These are phyloP conservation scores for Hoplodrina ambigua DNA, from an alignment of 2,888 invertebrate species.

Conservation along the genomic window DNA sequence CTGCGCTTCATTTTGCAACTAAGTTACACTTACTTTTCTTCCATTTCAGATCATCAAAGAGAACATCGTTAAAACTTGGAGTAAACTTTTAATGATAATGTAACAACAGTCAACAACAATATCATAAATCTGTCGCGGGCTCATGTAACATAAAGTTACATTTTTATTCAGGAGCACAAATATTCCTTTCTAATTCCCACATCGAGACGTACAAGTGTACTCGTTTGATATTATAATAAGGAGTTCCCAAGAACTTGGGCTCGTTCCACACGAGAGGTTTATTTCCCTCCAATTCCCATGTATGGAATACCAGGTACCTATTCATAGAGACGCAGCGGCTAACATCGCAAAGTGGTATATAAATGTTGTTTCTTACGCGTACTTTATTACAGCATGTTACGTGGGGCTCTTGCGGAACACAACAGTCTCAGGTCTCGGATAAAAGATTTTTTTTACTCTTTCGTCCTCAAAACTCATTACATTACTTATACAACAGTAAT, in stretches of 20 bases:
- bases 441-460: conserved; percentile 14
- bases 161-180: conserved; percentile 8
- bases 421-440: conserved; percentile 15
- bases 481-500: conserved; percentile 44
- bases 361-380: not conserved
- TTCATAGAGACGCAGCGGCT: conserved; percentile 30
- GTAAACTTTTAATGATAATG: conserved; percentile 36
- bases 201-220: conserved; percentile 19
- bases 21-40: conserved; percentile 16
- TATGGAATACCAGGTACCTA: conserved; percentile 19
- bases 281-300: conserved; percentile 7
- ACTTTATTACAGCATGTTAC: conserved; percentile 32
- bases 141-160: not conserved
- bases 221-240: conserved; percentile 35
- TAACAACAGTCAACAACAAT: conserved; percentile 11
- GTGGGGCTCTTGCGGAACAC: not conserved
- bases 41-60: conserved; percentile 14
- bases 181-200: conserved; percentile 17
- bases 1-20: conserved; percentile 8
- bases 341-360: conserved; percentile 20
- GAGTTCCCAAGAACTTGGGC: conserved; percentile 14
- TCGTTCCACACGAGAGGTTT: conserved; percentile 30
- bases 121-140: conserved; percentile 11
- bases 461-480: conserved; percentile 38
- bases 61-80: conserved; percentile 42